phyloP scores from a whole-genome alignment of 2,797 vertebrate genomes.

The Myotis planiceps region DNA sequence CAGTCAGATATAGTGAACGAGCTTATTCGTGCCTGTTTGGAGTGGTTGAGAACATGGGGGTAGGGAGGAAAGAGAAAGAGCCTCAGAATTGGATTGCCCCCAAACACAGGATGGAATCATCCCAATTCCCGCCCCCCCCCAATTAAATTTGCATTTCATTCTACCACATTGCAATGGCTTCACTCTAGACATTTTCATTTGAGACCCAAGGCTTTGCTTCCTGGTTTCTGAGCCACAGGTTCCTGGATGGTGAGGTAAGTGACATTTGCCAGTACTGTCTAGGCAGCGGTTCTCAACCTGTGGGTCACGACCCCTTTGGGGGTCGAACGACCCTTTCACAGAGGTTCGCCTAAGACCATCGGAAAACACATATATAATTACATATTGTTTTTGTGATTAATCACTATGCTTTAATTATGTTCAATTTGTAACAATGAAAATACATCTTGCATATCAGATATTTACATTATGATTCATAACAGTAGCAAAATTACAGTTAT shows the following conservation, averaged over 20 bases:
- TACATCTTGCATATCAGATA: too few relatives aligned
- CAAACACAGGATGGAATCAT: conserved; percentile 29
- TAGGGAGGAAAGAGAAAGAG: conserved; percentile 30
- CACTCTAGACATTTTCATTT: conserved; percentile 69
- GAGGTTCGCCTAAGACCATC: too few relatives aligned
- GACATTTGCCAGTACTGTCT: background rate
- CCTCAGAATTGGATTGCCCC: conserved; percentile 23
- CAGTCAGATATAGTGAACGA: conserved; percentile 30
- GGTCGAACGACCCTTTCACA: too few relatives aligned
- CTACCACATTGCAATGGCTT: conserved; percentile 65
- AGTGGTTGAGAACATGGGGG: background rate
- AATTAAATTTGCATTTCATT: conserved; percentile 79
- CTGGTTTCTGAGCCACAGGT: conserved; percentile 61
- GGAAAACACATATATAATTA: too few relatives aligned
- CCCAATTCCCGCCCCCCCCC: background rate
- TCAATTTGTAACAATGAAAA: too few relatives aligned
- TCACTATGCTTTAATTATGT: too few relatives aligned
- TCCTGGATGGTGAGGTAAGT: conserved; percentile 70
- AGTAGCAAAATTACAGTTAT: too few relatives aligned
- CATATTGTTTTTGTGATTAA: too few relatives aligned
- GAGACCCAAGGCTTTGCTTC: conserved; percentile 68
- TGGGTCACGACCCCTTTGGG: too few relatives aligned
- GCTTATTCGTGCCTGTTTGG: background rate
- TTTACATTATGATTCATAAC: too few relatives aligned
- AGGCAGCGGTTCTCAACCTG: too few relatives aligned